phyloP scores from a whole-genome alignment of 2,113 vertebrate species.

The Noturus placidus region DNA sequence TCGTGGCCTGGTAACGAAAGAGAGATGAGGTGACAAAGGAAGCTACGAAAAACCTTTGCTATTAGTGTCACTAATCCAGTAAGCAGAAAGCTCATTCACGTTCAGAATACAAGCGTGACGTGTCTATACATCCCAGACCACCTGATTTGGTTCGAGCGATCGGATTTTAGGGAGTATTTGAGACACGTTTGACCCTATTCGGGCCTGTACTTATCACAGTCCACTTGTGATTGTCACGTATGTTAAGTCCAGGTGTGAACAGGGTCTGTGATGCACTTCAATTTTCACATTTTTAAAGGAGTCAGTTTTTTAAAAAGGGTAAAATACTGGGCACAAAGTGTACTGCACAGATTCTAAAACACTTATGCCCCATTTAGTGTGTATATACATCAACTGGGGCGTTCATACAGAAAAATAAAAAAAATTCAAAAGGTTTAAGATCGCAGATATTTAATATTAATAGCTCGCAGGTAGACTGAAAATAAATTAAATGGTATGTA shows the following conservation, averaged over 20 bases:
- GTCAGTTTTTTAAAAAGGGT: no score
- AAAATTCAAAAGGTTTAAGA: no score
- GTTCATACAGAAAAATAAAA: no score
- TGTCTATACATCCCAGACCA: not conserved
- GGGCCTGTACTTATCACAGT: no score
- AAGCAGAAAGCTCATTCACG: not conserved
- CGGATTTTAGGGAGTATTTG: not conserved
- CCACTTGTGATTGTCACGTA: not conserved
- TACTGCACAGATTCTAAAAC: not conserved
- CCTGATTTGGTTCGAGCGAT: not conserved
- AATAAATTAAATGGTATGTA: no score
- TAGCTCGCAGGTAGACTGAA: not conserved
- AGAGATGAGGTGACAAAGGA: no score
- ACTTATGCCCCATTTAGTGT: not conserved
- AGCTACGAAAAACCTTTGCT: not conserved
- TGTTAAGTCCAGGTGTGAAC: not conserved
- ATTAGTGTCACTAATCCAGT: not conserved
- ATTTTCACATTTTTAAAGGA: not conserved
- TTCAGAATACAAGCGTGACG: no score
- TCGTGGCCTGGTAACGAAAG: not conserved
- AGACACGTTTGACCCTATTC: not conserved
- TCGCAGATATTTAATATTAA: not conserved
- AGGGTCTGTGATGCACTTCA: not conserved
- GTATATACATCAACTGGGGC: no score
- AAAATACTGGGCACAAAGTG: not conserved